A percentile compares a stretch with the other conserved stretches of the same genome.
These are phyloP conservation scores for Urophycis tenuis DNA, from an alignment of 2,797 vertebrate genomes.

Conservation along the genomic window DNA sequence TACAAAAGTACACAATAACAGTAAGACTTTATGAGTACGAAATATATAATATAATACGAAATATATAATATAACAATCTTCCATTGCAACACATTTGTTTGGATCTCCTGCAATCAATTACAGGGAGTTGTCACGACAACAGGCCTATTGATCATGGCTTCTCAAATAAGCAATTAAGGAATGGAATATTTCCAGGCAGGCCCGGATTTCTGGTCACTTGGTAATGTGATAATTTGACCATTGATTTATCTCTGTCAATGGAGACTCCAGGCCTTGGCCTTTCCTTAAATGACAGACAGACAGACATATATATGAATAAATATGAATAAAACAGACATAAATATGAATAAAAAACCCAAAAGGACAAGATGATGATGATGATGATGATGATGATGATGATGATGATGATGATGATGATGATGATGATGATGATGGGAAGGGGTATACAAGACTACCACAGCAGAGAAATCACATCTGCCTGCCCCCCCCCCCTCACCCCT, in stretches of 20 bases:
- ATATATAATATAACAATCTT: too few species aligned
- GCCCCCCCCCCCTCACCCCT: conserved; percentile 53
- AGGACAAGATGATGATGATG: background rate
- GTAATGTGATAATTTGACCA: background rate
- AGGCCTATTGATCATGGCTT: background rate
- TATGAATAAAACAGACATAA: too few species aligned
- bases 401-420: too few species aligned
- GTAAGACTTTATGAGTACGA: too few species aligned
- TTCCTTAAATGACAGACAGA: too few species aligned
- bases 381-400: background rate
- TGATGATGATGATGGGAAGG: background rate
- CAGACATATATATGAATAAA: too few species aligned
- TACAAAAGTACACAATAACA: background rate
- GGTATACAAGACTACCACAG: background rate
- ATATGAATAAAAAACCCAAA: background rate
- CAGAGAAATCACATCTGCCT: conserved; percentile 48
- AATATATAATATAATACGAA: too few species aligned
- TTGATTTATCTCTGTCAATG: background rate
- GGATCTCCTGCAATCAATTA: background rate
- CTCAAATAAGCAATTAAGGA: background rate
- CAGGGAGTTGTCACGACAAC: background rate
- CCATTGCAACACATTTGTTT: background rate
- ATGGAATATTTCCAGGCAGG: background rate
- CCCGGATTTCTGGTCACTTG: background rate
- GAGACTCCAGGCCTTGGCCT: background rate